phyloP scores from a whole-genome alignment of 2,797 vertebrate species.

The Acanthopagrus latus region DNA sequence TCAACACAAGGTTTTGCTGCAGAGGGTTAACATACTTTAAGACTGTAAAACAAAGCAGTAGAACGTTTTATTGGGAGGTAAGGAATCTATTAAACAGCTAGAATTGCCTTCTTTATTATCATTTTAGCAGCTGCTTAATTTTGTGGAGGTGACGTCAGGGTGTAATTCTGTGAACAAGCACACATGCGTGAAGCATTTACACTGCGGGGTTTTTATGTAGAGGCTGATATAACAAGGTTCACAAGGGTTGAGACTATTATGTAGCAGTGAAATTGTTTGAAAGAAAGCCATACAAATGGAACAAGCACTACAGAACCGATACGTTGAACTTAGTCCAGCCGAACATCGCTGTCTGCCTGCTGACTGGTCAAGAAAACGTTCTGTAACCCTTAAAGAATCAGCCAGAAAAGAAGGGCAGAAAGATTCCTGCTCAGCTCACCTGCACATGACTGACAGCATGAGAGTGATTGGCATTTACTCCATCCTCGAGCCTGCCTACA shows the following conservation, averaged over 20 bases:
- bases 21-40: conserved; percentile 45
- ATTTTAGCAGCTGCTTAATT: conserved; percentile 66
- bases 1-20: conserved; percentile 22
- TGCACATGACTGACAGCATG: conserved; percentile 46
- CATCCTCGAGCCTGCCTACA: conserved; percentile 19
- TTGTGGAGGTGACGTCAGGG: conserved; percentile 55
- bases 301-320: background rate
- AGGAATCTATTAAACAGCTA: conserved; percentile 61
- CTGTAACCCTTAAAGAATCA: background rate
- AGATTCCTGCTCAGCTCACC: background rate
- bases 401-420: background rate
- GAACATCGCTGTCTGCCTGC: background rate
- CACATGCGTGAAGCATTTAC: conserved; percentile 33
- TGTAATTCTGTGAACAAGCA: conserved; percentile 46
- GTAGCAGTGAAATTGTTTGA: background rate
- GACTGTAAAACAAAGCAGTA: conserved; percentile 56
- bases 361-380: background rate
- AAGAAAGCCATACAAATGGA: background rate
- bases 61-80: conserved; percentile 51
- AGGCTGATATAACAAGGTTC: conserved; percentile 28
- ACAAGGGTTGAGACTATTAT: background rate
- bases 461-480: conserved; percentile 5
- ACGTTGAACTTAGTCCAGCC: background rate
- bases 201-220: conserved; percentile 11
- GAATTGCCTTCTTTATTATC: conserved; percentile 64